phyloP scores from a whole-genome alignment of 2,797 vertebrate genomes.

The Spondyliosoma cantharus region DNA sequence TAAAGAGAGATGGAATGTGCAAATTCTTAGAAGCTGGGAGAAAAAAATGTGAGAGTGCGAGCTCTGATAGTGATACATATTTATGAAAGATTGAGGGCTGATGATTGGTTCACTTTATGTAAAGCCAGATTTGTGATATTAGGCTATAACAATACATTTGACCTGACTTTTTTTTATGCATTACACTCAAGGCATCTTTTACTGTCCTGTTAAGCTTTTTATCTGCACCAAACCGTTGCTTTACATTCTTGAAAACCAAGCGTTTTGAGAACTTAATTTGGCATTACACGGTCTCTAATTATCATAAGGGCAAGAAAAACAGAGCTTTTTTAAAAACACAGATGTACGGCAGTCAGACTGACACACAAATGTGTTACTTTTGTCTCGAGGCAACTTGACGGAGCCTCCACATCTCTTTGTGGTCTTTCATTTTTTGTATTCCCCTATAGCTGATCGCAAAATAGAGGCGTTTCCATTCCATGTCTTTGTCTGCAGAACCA shows the following conservation, averaged over 20 bases:
- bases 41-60: neutral
- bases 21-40: conserved; percentile 6
- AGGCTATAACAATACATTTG: neutral
- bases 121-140: neutral
- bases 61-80: conserved; percentile 2
- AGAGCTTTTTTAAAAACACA: neutral
- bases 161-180: too few species aligned
- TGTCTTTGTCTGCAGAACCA: neutral
- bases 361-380: neutral
- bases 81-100: neutral
- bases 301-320: neutral
- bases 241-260: neutral
- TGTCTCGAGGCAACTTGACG: neutral
- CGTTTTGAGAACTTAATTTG: neutral
- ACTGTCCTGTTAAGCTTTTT: neutral
- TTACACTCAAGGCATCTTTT: conserved; percentile 5
- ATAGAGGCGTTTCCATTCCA: neutral
- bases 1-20: conserved; percentile 50
- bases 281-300: neutral
- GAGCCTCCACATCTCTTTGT: neutral
- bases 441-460: neutral
- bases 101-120: conserved; percentile 31
- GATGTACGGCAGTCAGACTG: neutral
- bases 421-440: neutral
- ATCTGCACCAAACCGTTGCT: conserved; percentile 1